A percentile compares a stretch with the other conserved stretches of the same genome.
These are phyloP conservation scores for Dusona sp. DNA, from an alignment of 2,888 invertebrate genomes.

Conservation along the genomic window DNA sequence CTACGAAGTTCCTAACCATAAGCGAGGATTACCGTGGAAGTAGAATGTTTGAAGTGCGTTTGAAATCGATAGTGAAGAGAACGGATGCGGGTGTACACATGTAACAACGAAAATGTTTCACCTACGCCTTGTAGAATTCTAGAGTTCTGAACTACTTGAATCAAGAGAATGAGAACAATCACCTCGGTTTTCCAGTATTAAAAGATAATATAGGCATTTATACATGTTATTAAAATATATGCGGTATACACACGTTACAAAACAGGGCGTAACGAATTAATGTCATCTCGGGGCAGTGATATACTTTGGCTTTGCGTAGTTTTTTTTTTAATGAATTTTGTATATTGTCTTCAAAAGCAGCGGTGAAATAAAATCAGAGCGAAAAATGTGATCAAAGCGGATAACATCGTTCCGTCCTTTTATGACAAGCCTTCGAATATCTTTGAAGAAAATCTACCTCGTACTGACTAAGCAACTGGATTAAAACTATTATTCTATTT, in stretches of 20 bases:
- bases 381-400: neutral
- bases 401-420: no score
- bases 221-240: neutral
- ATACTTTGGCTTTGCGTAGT: conserved; percentile 26
- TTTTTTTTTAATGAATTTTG: conserved; percentile 3
- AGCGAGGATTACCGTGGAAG: conserved; percentile 49
- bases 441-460: conserved; percentile 35
- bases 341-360: neutral
- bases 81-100: conserved; percentile 42
- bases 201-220: conserved; percentile 4
- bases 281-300: conserved; percentile 51
- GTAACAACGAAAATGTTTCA: neutral
- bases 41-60: conserved; percentile 50
- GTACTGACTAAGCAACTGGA: neutral
- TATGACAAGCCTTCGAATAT: neutral
- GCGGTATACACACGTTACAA: conserved; percentile 31
- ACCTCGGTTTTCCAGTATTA: conserved; percentile 34
- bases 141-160: conserved; percentile 44
- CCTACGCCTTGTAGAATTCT: conserved; percentile 8
- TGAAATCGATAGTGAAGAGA: conserved; percentile 79
- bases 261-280: conserved; percentile 66
- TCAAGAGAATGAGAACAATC: conserved; percentile 57
- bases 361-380: conserved; percentile 28
- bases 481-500: neutral
- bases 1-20: conserved; percentile 8